These are phyloP conservation scores for Sparus aurata DNA, from an alignment of 2,797 vertebrate genomes.

Conservation along the genomic window DNA sequence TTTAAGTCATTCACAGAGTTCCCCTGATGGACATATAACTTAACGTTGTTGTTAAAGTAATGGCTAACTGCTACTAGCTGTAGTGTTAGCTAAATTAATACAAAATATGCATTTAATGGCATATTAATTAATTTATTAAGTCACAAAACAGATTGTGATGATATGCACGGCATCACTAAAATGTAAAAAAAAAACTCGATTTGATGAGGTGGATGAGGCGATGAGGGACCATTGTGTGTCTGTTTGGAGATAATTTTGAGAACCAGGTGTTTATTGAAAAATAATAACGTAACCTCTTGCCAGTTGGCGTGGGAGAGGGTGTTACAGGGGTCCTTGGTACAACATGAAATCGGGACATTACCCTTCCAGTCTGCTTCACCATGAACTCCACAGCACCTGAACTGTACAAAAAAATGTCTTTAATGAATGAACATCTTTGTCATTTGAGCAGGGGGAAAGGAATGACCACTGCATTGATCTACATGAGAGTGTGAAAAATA, in stretches of 20 bases:
- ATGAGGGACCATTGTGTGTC: neutral
- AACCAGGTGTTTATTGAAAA: neutral
- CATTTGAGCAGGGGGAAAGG: neutral
- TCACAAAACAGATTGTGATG: too few relatives aligned
- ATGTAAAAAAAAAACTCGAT: neutral
- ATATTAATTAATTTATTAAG: too few relatives aligned
- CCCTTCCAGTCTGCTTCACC: conserved; percentile 72
- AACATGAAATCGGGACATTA: conserved; percentile 73
- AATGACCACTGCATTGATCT: neutral
- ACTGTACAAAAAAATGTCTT: conserved; percentile 55
- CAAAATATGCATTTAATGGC: too few relatives aligned
- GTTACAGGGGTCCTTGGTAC: conserved; percentile 68
- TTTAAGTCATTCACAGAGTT: too few relatives aligned
- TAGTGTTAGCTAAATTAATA: too few relatives aligned
- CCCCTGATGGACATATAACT: too few relatives aligned
- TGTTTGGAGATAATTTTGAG: neutral
- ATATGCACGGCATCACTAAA: too few relatives aligned
- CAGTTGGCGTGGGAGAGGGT: conserved; percentile 37
- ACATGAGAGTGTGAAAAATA: neutral
- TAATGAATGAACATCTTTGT: neutral
- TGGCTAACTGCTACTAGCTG: too few relatives aligned
- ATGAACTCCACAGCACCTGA: conserved; percentile 79
- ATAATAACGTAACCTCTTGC: conserved; percentile 65
- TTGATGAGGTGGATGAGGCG: neutral
- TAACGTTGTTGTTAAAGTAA: too few relatives aligned